Evolutionary conservation across 92 coral and sea anemone species (phyloP), one percentile per base, ranked within the genome.

Genomic region (Porites evermanni): DNA sequence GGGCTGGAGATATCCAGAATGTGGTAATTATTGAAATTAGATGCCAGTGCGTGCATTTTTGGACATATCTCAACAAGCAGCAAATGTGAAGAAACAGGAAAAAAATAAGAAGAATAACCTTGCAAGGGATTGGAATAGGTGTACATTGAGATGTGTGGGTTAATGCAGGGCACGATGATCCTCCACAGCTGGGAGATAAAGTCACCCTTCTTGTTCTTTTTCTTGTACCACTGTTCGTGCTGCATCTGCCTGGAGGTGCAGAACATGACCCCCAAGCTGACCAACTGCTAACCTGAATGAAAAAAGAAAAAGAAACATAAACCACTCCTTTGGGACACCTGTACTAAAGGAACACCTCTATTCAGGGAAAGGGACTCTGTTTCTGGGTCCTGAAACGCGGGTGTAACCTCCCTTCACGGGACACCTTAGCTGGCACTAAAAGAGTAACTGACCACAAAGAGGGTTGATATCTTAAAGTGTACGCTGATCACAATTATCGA

Each of bases 81-180:
- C 7, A 53, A 67, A 75, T 68, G 26, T 7, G 58, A 32, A n/a
- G 20, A 11, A 47, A 18, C 17, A 53, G 56, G 18, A 17, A 17
- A 38, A 32, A 26, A 26, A 18, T 10, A 50, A 24, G 24, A 70
- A 9, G 78, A 56, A 11, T 56, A 14, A 96, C 98, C 91, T 75
- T 73, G 78, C 98, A 96, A 21, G 82, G 70, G 24, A 96, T 94
- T 14, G 95, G 94, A 11, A 91, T 94, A 5, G 98, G 98, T 0
- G 93, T 94, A 52, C 98, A 94, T 7, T 75, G 65, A 61, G 64
- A 74, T 26, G 90, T 56, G 7, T 53, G 53, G 47, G 79, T 72
- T 44, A 58, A 54, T 13, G 86, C 7, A 2, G 93, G 88, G 38
- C 93, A 86, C 53, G 91, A 81, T 1, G 54, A 54, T 21, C 96